Evolutionary conservation across 53 echinoderm and acorn worm species (phyloP).

Genomic region (Luidia sarsii): DNA sequence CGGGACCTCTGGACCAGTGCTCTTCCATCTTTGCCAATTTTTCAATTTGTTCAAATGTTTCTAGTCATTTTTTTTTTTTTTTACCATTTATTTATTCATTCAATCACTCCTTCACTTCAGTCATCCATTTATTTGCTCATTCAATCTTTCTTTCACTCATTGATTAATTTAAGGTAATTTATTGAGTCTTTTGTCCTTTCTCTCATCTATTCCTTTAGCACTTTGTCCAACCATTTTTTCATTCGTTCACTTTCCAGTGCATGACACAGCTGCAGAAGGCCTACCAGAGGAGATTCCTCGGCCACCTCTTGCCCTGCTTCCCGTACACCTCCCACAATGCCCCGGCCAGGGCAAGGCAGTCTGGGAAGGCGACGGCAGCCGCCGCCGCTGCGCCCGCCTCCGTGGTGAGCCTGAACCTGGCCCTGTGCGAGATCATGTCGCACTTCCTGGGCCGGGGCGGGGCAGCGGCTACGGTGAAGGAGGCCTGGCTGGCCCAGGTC

Average conservation of each 20-base stretch:
- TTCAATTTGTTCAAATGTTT: no score
- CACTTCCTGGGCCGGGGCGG: conserved; percentile 59
- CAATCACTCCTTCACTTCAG: no score
- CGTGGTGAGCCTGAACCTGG: conserved; percentile 62
- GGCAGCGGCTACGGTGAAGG: background rate
- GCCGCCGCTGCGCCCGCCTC: background rate
- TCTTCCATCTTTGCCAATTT: no score
- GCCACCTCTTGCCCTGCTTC: conserved; percentile 67
- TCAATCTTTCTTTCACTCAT: no score
- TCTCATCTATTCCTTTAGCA: no score
- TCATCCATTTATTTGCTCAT: no score
- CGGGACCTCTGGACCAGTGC: no score
- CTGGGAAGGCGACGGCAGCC: conserved; percentile 21
- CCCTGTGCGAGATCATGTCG: conserved; percentile 76
- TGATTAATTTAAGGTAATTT: no score
- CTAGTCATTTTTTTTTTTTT: no score
- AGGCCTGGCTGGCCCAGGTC: conserved; percentile 62
- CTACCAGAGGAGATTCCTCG: conserved; percentile 66
- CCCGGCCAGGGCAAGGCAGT: conserved; percentile 7
- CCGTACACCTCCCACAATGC: conserved; percentile 60
- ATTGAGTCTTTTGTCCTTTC: no score
- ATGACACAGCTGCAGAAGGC: conserved; percentile 51
- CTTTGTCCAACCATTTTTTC: no score
- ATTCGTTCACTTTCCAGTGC: conserved; percentile 37
- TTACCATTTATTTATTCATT: no score